Percentiles rank a stretch among this genome's conserved stretches.
Conservation (phyloP, 2,797 vertebrate genomes). For the Eutrigla gurnardus region DNA sequence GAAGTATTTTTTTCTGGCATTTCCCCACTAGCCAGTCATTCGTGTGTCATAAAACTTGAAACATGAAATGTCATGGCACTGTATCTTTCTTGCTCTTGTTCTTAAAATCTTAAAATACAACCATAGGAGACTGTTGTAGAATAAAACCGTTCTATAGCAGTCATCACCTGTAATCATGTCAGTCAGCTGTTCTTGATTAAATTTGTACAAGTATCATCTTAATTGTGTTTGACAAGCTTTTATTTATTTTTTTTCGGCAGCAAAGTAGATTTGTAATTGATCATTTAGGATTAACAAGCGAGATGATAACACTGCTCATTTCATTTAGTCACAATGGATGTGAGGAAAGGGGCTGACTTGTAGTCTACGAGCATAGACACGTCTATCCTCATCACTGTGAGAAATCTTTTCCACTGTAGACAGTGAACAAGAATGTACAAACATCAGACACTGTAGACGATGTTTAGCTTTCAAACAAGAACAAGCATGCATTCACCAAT, state of each 20-base stretch:
- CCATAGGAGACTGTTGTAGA: not conserved
- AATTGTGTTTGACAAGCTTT: not conserved
- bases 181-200: not conserved
- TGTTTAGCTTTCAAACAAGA: slow-evolving; percentile 1
- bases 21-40: not conserved
- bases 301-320: not conserved
- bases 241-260: not conserved
- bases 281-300: not conserved
- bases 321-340: not conserved
- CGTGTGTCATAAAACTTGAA: not conserved
- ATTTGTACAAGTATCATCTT: not conserved
- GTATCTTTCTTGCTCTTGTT: not conserved
- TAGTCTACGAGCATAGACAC: slow-evolving; percentile 18
- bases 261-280: slow-evolving; percentile 4
- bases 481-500: not conserved
- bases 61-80: not conserved
- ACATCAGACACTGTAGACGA: not conserved
- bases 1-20: not conserved
- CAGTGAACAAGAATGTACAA: not conserved
- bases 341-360: not conserved
- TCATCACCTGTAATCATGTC: slow-evolving; percentile 3
- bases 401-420: not conserved
- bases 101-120: not conserved
- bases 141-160: not conserved
- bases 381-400: not conserved